Evolutionary conservation across 1,140 invertebrate species (phyloP), one percentile per base, ranked within the genome.

Genomic region (Zaprionus lachaisei): DNA sequence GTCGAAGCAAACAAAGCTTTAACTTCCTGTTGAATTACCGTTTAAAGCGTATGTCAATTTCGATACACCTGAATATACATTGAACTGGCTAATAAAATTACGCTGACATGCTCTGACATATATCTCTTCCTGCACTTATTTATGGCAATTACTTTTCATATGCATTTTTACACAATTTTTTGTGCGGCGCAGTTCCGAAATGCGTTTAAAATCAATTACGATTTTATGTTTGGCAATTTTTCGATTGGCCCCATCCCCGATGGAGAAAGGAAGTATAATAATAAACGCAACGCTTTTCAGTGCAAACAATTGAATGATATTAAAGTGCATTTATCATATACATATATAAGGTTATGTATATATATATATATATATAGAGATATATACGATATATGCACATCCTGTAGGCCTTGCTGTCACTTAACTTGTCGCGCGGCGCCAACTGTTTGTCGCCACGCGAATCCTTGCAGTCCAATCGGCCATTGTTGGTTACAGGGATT

Each of bases 401-500:
- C 37, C 56, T 68, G 70, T 70, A 63, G 63, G 38, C 67, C 37
- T 47, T 28, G 68, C 76, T 62, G 79, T 77, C 83, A 85, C 76
- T 82, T 82, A 77, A 80, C 68, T 74, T 83, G 81, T 58, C 56
- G 81, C 41, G 63, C 57, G 72, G 51, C 65, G 64, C 71, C 75
- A 82, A 86, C 80, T 86, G 83, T 83, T 83, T 85, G 83, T 54
- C 72, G 55, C 54, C 24, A 26, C 24, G 54, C 22, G 26, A 31
- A 71, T 51, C 62, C 64, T 47, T 56, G 47, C 61, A 47, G 63
- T 41, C 73, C 66, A 61, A 24, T 69, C 56, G 51, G 15, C 62
- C 54, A 70, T 73, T 74, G 44, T 73, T 77, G 84, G 68, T 87
- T 87, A 89, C 84, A 81, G 67, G 55, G 78, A 84, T 79, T 87